Evolutionary conservation across 2,113 vertebrate genomes (phyloP), one percentile per base, ranked within the genome.

Genomic region (Pomatorhinus ruficollis): DNA sequence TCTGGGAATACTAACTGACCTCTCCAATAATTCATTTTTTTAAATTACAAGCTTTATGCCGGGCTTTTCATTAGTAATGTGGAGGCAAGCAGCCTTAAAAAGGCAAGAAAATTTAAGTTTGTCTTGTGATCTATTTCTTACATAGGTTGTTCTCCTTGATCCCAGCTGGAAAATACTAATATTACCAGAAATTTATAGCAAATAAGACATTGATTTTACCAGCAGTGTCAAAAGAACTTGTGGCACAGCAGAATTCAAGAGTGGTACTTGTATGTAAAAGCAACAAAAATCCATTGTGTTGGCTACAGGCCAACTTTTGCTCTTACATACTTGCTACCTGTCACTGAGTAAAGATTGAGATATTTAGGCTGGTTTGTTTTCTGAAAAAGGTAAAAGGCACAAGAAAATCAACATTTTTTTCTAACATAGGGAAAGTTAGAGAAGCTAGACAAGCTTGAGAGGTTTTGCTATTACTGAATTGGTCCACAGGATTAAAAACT

Each of bases 121-220:
- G 10, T 54, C 33, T 74, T 86, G 52, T 69, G 45, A 96, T 94
- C 66, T 95, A 27, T 87, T 96, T 82, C 84, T 95, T 86, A 82
- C 64, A 27, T 68, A 93, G 93, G 88, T 83, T 63, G 37, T 82
- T 97, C 78, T 95, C 76, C 83, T 89, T 97, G 93, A 96, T 96
- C 83, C 45, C 57, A 57, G 92, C 74, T 95, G 90, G 85, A 97
- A 98, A 97, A 88, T 82, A 88, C 75, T 87, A 83, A 57, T 50
- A 66, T 92, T 96, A 89, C 28, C 65, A 84, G 65, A 93, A 94
- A 37, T 30, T 0, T 68, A 61, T 30, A 91, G 71, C 77, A 90
- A 96, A 80, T 44, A 92, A 93, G 78, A 94, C 64, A 87, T 31
- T 91, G 91, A 77, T 96, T 89, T 83, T 61, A 92, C 54, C 65